Evolutionary conservation across 1,140 invertebrate genomes (phyloP), one percentile per base, ranked within the genome.

Genomic region (Solenopsis invicta): DNA sequence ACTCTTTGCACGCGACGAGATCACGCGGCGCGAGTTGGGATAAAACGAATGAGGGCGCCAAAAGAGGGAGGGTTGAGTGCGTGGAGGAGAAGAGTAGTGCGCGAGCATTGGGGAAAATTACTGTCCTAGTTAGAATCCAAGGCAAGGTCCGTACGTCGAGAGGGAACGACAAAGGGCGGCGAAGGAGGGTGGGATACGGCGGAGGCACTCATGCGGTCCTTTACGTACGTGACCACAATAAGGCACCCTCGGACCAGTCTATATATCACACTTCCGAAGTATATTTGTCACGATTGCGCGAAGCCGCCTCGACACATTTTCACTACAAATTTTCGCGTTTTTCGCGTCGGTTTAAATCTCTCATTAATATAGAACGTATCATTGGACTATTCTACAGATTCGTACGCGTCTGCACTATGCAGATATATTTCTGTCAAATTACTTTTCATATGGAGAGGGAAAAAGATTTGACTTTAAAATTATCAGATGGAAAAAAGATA

Each of bases 31-130:
- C 13, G 52, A 6, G 18, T 81, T 54, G 41, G 21, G 56, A 61
- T 67, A 48, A 80, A 69, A 66, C 37, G 81, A 71, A 61, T 29
- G 54, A 48, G 52, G 13, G 24, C n/a, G 37, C 34, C 54, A 48
- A 84, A 67, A 37, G 50, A 62, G 59, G 50, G 50, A 52, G 21
- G 10, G n/a, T 41, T 24, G 69, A 52, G 59, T 50, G 54, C 45
- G 77, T 45, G 64, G 34, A 82, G 34, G 52, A 16, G 34, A 84
- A 69, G 18, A 21, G 16, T 67, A 18, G 86, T 34, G 64, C 21
- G 67, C 45, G 81, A 78, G 37, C 80, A 84, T 88, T 74, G 56
- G 56, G 54, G 66, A 67, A 88, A 89, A 88, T 88, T 89, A 89
- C 64, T 89, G 56, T 59, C 69, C 37, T 75, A 76, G 87, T 85